Percentiles rank a stretch among this genome's conserved stretches.
Conservation (phyloP, 2,113 vertebrate species). For the Mirounga angustirostris region DNA sequence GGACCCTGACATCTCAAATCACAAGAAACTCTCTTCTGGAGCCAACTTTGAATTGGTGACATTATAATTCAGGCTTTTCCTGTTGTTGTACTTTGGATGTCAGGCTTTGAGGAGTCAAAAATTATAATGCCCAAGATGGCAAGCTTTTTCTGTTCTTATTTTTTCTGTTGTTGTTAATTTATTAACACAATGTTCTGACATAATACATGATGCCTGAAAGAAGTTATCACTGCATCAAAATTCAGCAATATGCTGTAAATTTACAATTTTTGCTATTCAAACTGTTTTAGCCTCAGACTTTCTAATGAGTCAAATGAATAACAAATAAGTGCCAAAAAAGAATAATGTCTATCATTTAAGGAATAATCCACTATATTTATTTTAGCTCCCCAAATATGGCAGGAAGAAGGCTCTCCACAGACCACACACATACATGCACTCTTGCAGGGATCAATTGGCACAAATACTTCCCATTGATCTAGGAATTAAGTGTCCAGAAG, state of each 20-base stretch:
- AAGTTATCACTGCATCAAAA: not conserved
- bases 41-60: not conserved
- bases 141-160: not conserved
- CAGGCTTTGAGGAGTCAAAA: not conserved
- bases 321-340: slow-evolving; percentile 67
- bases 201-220: not conserved
- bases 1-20: not conserved
- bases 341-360: slow-evolving; percentile 54
- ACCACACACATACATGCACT: not conserved
- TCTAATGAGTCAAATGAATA: slow-evolving; percentile 62
- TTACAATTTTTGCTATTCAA: slow-evolving; percentile 49
- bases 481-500: slow-evolving; percentile 46
- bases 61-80: not conserved
- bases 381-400: slow-evolving; percentile 8
- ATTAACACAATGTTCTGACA: slow-evolving; percentile 48
- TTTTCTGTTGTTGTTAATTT: not conserved
- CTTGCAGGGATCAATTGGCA: not conserved
- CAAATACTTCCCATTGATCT: slow-evolving; percentile 39
- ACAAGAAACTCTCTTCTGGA: not conserved
- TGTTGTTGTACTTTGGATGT: not conserved
- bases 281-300: slow-evolving; percentile 53
- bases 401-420: slow-evolving; percentile 42
- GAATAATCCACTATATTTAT: slow-evolving; percentile 45
- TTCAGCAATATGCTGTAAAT: slow-evolving; percentile 49
- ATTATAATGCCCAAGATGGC: not conserved